Conservation (phyloP, 1,140 invertebrate genomes). For the Cyclina sinensis region DNA sequence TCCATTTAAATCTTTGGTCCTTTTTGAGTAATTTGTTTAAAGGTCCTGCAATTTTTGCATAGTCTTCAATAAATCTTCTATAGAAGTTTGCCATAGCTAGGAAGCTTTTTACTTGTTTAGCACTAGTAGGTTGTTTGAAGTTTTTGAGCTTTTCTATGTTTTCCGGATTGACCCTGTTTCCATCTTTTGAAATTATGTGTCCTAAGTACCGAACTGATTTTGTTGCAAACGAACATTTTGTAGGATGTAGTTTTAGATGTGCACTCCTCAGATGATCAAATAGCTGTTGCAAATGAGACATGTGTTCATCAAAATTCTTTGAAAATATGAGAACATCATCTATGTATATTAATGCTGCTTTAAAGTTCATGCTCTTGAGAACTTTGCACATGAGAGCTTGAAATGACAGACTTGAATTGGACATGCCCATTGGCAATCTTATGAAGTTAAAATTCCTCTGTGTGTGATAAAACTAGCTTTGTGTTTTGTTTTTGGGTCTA, state of each 20-base stretch:
- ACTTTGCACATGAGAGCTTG: slow-evolving; percentile 56
- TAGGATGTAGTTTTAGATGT: slow-evolving; percentile 75
- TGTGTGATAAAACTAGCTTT: slow-evolving; percentile 73
- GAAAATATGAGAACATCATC: slow-evolving; percentile 66
- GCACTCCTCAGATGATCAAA: slow-evolving; percentile 22
- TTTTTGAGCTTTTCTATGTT: neutral
- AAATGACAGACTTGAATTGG: slow-evolving; percentile 35
- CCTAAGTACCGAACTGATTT: neutral
- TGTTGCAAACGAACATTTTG: neutral
- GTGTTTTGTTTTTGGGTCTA: slow-evolving; percentile 57
- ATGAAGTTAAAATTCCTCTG: slow-evolving; percentile 65
- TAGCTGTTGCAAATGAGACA: slow-evolving; percentile 46
- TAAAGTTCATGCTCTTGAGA: slow-evolving; percentile 62
- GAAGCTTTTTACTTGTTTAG: slow-evolving; percentile 24
- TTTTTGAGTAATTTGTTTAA: slow-evolving; percentile 4
- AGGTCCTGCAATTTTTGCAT: slow-evolving; percentile 5
- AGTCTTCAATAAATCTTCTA: neutral
- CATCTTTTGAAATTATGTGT: neutral
- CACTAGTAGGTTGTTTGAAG: neutral
- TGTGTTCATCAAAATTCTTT: slow-evolving; percentile 53
- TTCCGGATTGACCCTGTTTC: neutral
- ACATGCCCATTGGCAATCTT: slow-evolving; percentile 66
- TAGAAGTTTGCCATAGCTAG: neutral
- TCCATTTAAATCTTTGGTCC: neutral
- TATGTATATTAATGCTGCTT: slow-evolving; percentile 59